Evolutionary conservation across 2,797 vertebrate species (phyloP), one percentile per base, ranked within the genome.

Genomic region (Clarias platycephalus): DNA sequence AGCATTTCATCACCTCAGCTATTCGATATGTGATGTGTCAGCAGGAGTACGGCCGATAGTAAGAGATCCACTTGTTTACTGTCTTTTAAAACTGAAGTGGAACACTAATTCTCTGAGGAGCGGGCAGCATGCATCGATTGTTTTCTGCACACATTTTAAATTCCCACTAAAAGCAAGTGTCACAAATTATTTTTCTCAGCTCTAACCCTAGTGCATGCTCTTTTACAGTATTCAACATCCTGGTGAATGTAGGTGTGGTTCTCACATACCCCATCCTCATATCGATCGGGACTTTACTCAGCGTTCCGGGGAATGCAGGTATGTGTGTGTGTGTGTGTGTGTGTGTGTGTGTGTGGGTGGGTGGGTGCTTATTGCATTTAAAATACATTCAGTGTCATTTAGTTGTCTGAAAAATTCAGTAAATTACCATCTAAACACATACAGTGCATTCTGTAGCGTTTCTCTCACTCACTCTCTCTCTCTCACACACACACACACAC

Each of bases 231-330:
- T 98, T 99, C 92, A 99, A 99, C 89, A 97, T 99, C 90, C 92
- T 99, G 94, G 96, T 99, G 26, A 98, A 98, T 0, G 97, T 99
- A 0, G 97, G 98, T 0, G 97, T 99, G 67, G 96, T 98, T 78
- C 95, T 99, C 76, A 99, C 98, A 0, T 99, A 99, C 91, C 98
- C 98, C 82, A 98, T 99, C 84, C 96, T 99, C 86, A 98, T 99
- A 93, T 99, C 98, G 71, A 98, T 99, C 0, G 98, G 98, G 87
- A 99, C 98, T 0, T 95, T 99, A 89, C 97, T 99, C 91, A 99
- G 98, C 9, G 97, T 99, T 88, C 98, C 98, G 2, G 98, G 98
- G 74, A 99, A 99, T 68, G 98, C 97, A 96, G 98, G 76, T 78
- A 8, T 62, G 40, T 80, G 58, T 64, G 57, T 49, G 76, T 78